Conservation (phyloP, 2,797 vertebrate species). For the Petrocephalus schoutedeni region DNA sequence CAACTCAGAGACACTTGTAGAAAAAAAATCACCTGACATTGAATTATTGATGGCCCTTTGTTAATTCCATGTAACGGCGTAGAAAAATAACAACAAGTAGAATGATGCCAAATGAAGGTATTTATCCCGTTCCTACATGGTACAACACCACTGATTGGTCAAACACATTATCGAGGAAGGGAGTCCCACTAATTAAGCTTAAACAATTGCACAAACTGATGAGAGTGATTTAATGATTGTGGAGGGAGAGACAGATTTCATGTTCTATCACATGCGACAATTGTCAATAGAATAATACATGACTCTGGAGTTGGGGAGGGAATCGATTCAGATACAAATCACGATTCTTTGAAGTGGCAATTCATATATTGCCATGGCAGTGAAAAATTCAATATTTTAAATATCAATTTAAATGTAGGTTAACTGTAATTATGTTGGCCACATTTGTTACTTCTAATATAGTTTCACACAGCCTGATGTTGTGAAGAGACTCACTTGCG, state of each 20-base stretch:
- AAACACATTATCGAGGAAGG: background rate
- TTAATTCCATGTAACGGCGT: background rate
- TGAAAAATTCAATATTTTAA: background rate
- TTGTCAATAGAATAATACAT: background rate
- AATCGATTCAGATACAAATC: background rate
- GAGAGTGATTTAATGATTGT: background rate
- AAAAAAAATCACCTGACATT: background rate
- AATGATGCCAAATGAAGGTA: background rate
- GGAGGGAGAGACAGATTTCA: background rate
- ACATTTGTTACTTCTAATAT: background rate
- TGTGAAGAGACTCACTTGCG: background rate
- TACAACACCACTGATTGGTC: background rate
- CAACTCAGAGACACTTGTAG: background rate
- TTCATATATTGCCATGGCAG: background rate
- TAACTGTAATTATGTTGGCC: background rate
- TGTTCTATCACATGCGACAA: background rate
- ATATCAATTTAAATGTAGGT: background rate
- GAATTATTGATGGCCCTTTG: background rate
- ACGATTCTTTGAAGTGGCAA: background rate
- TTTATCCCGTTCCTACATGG: background rate
- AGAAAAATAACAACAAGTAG: background rate
- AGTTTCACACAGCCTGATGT: background rate
- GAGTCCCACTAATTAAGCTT: background rate
- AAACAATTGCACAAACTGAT: background rate
- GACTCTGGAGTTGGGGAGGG: background rate